These are phyloP conservation scores for Rhombomys opimus DNA, from an alignment of 2,113 vertebrate species.

Conservation along the genomic window DNA sequence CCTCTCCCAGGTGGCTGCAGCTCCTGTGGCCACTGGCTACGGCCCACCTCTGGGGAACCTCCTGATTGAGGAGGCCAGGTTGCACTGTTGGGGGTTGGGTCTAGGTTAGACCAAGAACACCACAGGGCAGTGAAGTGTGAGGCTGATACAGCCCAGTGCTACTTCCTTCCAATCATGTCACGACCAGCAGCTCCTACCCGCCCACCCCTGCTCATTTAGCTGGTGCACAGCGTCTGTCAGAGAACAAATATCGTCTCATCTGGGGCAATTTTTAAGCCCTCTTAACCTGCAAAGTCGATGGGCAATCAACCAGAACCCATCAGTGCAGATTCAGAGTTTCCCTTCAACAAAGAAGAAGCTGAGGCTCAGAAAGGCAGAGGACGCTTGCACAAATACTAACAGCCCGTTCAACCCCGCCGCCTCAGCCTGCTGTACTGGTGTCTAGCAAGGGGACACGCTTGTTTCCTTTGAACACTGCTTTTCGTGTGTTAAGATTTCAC, in stretches of 20 bases:
- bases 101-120: fast-evolving
- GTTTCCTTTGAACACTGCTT: background rate
- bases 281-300: fast-evolving
- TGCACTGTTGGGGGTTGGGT: fast-evolving
- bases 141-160: fast-evolving
- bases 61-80: fast-evolving
- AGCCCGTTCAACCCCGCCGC: background rate
- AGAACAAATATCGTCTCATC: background rate
- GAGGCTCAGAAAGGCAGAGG: background rate
- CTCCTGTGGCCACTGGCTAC: background rate
- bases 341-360: fast-evolving
- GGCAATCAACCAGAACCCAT: fast-evolving
- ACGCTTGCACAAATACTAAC: fast-evolving
- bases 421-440: background rate
- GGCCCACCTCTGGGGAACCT: background rate
- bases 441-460: background rate
- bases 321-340: fast-evolving
- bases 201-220: fast-evolving
- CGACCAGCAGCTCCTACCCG: background rate
- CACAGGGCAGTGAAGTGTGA: fast-evolving
- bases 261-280: background rate
- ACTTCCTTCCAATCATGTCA: background rate
- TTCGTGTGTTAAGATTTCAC: background rate
- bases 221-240: background rate
- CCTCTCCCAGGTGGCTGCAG: fast-evolving